Evolutionary conservation across 1,140 invertebrate species (phyloP).

Genomic region (Riptortus pedestris): DNA sequence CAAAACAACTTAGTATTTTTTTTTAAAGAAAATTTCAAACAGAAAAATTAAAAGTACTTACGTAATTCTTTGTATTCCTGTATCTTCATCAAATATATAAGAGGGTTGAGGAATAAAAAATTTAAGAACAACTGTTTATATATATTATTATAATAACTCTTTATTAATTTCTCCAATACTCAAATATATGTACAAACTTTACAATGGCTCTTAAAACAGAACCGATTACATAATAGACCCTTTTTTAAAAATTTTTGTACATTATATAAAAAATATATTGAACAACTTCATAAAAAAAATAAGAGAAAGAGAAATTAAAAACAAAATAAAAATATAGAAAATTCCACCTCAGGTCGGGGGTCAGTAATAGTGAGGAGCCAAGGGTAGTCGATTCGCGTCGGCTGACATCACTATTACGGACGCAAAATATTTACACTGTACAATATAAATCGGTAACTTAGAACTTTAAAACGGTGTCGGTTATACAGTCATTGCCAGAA

Average conservation of each 20-base stretch:
- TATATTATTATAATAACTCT: constrained; percentile 10
- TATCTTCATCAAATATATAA: neutral
- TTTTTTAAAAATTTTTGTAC: constrained; percentile 13
- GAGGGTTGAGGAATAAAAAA: neutral
- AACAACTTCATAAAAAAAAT: constrained; percentile 12
- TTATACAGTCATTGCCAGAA: constrained; percentile 42
- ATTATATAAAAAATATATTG: constrained; percentile 18
- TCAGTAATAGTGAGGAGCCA: constrained; percentile 16
- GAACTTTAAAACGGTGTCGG: constrained; percentile 1
- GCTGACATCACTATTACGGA: constrained; percentile 15
- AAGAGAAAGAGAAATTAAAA: no score
- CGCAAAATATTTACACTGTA: constrained; percentile 9
- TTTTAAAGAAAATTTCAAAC: no score
- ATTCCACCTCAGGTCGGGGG: neutral
- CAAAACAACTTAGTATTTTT: no score
- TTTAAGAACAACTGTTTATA: neutral
- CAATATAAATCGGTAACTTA: constrained; percentile 9
- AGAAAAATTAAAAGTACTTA: neutral
- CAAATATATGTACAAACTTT: constrained; percentile 11
- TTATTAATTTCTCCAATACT: constrained; percentile 18
- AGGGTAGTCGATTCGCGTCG: neutral
- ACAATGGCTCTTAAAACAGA: constrained; percentile 15
- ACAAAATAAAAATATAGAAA: neutral
- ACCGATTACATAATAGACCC: neutral
- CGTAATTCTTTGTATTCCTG: no score